Evolutionary conservation across 1,140 invertebrate species (phyloP), one percentile per base, ranked within the genome.

Genomic region (Hestina assimilis): DNA sequence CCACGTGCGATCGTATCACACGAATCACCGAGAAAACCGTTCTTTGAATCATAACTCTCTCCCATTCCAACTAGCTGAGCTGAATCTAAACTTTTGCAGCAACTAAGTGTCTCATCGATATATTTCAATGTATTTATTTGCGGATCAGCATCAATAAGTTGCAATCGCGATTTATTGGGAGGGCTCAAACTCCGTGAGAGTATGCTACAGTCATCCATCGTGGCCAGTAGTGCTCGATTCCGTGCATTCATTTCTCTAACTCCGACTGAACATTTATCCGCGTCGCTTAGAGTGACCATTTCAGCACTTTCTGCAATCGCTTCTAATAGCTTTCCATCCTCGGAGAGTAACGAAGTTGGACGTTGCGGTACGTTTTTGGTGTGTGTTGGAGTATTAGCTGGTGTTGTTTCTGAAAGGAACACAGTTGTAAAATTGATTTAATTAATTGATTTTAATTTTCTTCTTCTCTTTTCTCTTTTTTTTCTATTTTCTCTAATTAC

Each of bases 121-220:
- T 90, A 92, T 63, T 91, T 91, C 2, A 92, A 69, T 11, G 90
- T 91, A 33, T 91, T 91, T 24, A 92, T 89, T 17, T 91, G 91
- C n/a, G 91, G 83, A 73, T 91, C 91, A 5, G 90, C 90, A 58
- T 91, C 91, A 58, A 91, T 90, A 45, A 91, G 69, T 35, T 84
- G 83, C 20, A 89, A 58, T n/a, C 83, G 70, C 9, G 79, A 78
- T 51, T 79, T 84, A 51, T 87, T 83, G 0, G 85, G 85, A 14
- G 89, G 89, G 41, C 89, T 89, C 4, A 89, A 59, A 43, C 89
- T 89, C 43, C 87, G 67, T 0, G 89, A 89, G 8, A 89, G 68
- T 12, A 89, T 84, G 48, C 86, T 89, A 47, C 89, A 89, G 48
- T 89, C 89, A 29, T 89, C 89, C 78, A 89, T 86, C 3, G 89